Evolutionary conservation across 2,797 vertebrate genomes (phyloP).

Genomic region (Simalia tracyae): DNA sequence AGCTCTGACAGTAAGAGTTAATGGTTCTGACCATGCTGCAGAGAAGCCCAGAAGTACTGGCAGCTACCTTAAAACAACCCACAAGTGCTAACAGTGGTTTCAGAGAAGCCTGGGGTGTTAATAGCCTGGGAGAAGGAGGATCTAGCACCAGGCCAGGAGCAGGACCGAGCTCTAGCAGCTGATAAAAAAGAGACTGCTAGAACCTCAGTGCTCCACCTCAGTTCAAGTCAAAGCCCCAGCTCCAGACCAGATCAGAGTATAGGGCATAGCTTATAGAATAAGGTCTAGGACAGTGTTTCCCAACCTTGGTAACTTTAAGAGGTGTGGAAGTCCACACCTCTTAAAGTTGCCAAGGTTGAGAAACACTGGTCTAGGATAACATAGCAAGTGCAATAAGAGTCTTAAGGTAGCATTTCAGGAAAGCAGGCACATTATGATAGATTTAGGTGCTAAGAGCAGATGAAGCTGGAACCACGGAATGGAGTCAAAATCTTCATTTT

Average conservation of each 20-base stretch:
- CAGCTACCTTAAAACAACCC: not conserved
- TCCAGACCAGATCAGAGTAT: not conserved
- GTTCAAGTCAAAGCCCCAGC: not conserved
- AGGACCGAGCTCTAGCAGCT: not conserved
- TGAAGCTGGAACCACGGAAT: not conserved
- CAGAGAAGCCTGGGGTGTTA: not conserved
- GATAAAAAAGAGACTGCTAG: not conserved
- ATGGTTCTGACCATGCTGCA: not conserved
- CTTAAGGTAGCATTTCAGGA: not conserved
- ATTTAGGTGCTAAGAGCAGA: not conserved
- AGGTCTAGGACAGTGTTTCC: no score
- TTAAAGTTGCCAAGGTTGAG: no score
- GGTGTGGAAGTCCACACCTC: no score
- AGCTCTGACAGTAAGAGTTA: not conserved
- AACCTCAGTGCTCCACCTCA: not conserved
- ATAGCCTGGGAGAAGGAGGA: not conserved
- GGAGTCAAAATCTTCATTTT: not conserved
- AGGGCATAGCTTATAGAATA: not conserved
- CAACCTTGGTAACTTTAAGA: no score
- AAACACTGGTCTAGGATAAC: not conserved
- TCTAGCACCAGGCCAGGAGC: not conserved
- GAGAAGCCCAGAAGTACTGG: not conserved
- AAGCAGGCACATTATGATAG: not conserved
- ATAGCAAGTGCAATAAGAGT: not conserved
- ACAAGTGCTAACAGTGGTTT: not conserved